Evolutionary conservation across 2,888 invertebrate genomes (phyloP).

Genomic region (Pelosia muscerda): DNA sequence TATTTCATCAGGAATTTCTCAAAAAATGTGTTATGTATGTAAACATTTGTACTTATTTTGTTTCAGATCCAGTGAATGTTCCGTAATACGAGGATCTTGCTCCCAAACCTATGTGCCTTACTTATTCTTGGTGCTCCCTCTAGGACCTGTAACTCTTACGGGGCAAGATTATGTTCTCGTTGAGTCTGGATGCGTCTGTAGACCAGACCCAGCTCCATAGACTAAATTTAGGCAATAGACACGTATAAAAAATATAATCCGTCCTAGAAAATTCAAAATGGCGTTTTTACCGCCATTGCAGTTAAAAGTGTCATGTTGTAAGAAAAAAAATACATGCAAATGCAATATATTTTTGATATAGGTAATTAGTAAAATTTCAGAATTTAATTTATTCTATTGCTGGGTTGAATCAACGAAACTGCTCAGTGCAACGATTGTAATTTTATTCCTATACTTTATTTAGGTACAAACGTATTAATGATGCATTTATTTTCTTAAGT

Average conservation of each 20-base stretch:
- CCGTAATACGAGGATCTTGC: constrained; percentile 95
- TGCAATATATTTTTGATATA: not conserved
- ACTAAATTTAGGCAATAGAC: constrained; percentile 29
- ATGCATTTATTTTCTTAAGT: constrained; percentile 28
- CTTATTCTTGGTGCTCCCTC: constrained; percentile 95
- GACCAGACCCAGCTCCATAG: constrained; percentile 77
- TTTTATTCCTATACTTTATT: not conserved
- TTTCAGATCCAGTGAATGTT: constrained; percentile 95
- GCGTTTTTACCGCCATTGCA: constrained; percentile 31
- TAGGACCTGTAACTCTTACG: constrained; percentile 96
- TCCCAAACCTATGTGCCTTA: constrained; percentile 97
- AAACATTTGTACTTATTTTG: constrained; percentile 14
- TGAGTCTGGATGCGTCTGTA: constrained; percentile 97
- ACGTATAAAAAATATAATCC: constrained; percentile 27
- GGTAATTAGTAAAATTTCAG: not conserved
- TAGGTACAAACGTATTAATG: constrained; percentile 20
- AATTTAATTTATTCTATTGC: not conserved
- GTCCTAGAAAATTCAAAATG: constrained; percentile 28
- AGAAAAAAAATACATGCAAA: not conserved
- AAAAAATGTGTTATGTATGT: not conserved
- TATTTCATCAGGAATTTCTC: not conserved
- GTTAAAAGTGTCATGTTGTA: constrained; percentile 12
- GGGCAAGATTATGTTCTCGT: constrained; percentile 98
- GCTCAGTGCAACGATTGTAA: not conserved
- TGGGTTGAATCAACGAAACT: constrained; percentile 1